Conservation (phyloP, 2,888 invertebrate genomes). For the Gymnoscelis rufifasciata region DNA sequence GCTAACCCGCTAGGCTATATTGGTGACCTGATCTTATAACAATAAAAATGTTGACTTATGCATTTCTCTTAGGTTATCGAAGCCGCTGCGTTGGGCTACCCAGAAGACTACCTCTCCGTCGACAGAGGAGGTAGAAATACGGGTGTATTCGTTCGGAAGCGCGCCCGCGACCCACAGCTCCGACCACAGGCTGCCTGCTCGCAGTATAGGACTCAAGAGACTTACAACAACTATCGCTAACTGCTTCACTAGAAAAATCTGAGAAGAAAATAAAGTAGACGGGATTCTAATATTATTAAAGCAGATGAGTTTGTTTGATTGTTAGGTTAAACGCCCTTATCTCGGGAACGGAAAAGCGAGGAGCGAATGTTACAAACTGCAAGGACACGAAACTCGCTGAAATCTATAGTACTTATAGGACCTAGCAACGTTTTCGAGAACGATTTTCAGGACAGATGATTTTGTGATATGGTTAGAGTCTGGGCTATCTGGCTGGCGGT, state of each 20-base stretch:
- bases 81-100: constrained; percentile 67
- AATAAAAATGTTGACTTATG: too few species aligned
- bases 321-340: too few species aligned
- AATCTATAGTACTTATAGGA: too few species aligned
- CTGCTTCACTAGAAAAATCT: neutral
- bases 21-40: too few species aligned
- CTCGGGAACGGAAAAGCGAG: too few species aligned
- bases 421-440: too few species aligned
- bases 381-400: too few species aligned
- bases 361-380: too few species aligned
- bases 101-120: constrained; percentile 64
- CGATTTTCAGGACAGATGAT: too few species aligned
- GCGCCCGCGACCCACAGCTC: constrained; percentile 33
- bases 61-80: constrained; percentile 47
- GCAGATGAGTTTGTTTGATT: neutral
- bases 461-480: too few species aligned
- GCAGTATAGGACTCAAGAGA: constrained; percentile 41
- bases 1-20: too few species aligned
- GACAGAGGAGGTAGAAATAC: constrained; percentile 58
- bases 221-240: constrained; percentile 31
- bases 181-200: constrained; percentile 41
- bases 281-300: neutral
- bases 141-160: constrained; percentile 59
- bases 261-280: constrained; percentile 7
- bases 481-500: too few species aligned